Conservation (phyloP, 2,888 invertebrate species). For the Sesia apiformis region DNA sequence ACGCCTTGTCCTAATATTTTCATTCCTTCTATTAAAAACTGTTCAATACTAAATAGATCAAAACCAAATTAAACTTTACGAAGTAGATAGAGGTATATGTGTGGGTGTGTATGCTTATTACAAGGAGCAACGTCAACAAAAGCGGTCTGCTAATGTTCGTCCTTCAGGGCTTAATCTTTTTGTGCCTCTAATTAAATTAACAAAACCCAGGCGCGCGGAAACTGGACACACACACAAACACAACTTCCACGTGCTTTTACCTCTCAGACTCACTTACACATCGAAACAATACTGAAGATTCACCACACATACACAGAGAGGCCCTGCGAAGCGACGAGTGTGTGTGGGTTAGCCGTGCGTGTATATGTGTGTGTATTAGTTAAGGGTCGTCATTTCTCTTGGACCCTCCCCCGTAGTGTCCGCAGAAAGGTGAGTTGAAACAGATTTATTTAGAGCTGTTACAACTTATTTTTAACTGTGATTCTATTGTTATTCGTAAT, state of each 20-base stretch:
- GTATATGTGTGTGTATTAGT: conserved; percentile 71
- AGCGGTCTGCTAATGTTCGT: conserved; percentile 62
- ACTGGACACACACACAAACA: conserved; percentile 62
- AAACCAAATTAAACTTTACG: too few relatives aligned
- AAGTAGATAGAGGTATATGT: too few relatives aligned
- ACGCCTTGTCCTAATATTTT: too few relatives aligned
- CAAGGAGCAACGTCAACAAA: conserved; percentile 49
- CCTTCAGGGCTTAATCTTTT: conserved; percentile 70
- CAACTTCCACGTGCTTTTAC: conserved; percentile 13
- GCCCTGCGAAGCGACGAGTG: conserved; percentile 23
- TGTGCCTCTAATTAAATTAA: conserved; percentile 75
- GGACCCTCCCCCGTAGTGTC: conserved; percentile 74
- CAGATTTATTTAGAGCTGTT: conserved; percentile 41
- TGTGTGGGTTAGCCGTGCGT: conserved; percentile 45
- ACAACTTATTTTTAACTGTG: neutral
- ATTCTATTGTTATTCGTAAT: neutral
- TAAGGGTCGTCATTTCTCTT: conserved; percentile 76
- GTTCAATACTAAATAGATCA: too few relatives aligned
- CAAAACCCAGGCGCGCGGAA: conserved; percentile 71
- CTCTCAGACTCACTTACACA: conserved; percentile 27
- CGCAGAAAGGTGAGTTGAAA: conserved; percentile 74
- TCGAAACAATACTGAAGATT: conserved; percentile 1
- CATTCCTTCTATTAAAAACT: too few relatives aligned
- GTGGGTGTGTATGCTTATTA: neutral
- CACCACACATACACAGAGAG: conserved; percentile 13